These are phyloP conservation scores for Setophaga kirtlandii DNA, from an alignment of 2,113 vertebrate species.

Conservation along the genomic window DNA sequence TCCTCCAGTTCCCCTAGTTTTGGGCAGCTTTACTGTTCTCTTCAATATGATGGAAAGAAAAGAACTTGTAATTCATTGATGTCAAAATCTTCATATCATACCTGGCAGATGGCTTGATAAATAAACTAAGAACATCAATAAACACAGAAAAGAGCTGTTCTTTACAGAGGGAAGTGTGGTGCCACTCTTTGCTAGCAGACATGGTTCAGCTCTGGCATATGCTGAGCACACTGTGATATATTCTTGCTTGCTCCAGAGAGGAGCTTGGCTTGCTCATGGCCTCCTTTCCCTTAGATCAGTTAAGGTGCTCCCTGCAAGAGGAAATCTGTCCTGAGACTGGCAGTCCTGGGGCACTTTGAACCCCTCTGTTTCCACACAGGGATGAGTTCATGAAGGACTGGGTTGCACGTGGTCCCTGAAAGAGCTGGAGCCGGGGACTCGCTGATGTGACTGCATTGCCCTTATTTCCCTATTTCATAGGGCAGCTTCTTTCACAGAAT, in stretches of 20 bases:
- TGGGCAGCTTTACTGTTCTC: neutral
- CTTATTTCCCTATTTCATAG: neutral
- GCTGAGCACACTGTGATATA: neutral
- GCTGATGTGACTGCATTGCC: accelerated
- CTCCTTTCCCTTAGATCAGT: neutral
- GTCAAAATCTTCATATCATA: slow-evolving; percentile 14
- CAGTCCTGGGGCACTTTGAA: neutral
- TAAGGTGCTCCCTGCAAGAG: neutral
- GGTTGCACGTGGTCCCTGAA: accelerated
- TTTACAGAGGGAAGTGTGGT: neutral
- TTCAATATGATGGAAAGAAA: neutral
- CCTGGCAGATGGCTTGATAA: neutral
- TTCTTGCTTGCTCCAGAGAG: neutral
- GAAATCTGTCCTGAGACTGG: neutral
- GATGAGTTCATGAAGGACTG: accelerated
- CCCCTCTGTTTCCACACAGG: neutral
- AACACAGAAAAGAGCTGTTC: neutral
- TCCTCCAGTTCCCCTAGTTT: neutral
- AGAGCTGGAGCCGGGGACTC: accelerated
- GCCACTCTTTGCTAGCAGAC: neutral
- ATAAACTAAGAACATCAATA: neutral
- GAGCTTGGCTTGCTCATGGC: neutral
- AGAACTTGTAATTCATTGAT: neutral
- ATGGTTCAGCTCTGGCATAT: neutral
- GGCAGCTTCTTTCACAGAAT: neutral